Evolutionary conservation across 2,797 vertebrate genomes (phyloP), one percentile per base, ranked within the genome.

Genomic region (Leptatherina wallacei): DNA sequence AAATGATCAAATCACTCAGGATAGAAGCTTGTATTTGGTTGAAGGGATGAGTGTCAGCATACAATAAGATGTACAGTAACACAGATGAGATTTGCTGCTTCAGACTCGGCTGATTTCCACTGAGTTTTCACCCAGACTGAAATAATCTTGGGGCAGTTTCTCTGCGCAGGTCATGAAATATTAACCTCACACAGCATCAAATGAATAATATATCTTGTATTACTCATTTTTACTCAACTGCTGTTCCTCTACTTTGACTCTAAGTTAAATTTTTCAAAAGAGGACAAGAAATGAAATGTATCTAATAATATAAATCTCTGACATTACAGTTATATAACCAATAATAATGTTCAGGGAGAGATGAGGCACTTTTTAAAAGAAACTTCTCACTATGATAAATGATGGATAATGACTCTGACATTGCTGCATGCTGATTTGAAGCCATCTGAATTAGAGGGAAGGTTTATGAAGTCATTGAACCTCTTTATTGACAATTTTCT

Each of bases 151-250:
- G 66, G 58, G 78, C 71, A 51, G 51, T 81, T 87, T 67, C 62
- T 74, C 75, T 73, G 71, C 62, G 0, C 52, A 47, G 61, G 77
- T 78, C 79, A 79, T 92, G 78, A 90, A 91, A 90, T 88, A 90
- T 92, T 91, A 73, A 90, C 75, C 61, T 73, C 7, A 6, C 2
- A 47, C 20, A 8, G 18, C 55, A 68, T 67, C 27, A 66, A 58
- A 88, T 90, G 27, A 89, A 90, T 89, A 83, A 86, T 88, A 82
- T 13, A 91, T 84, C 74, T 54, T 55, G 60, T 69, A 73, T 87
- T 83, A 68, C 78, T 80, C 71, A 77, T 75, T 83, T 88, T 73
- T 66, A 65, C 83, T 80, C 54, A 71, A 65, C 64, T 9, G 58
- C 64, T 65, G 52, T 60, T 78, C 35, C 51, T 49, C 30, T 69